Evolutionary conservation across 1,140 invertebrate species (phyloP), one percentile per base, ranked within the genome.

Genomic region (Psix sp.): DNA sequence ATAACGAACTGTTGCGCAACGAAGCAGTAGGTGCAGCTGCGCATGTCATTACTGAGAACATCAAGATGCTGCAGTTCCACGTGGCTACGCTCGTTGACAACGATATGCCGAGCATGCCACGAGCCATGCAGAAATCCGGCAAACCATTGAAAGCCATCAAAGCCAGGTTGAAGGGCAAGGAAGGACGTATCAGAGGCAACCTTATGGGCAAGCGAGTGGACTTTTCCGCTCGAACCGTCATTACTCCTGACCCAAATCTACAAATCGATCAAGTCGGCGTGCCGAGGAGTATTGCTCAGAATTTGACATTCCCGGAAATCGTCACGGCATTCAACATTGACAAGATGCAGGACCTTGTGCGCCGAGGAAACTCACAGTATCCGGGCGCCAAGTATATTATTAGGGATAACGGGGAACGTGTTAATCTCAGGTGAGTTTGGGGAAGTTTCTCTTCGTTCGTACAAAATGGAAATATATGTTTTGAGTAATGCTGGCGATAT

Each of bases 201-300:
- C 90, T 99, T 74, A 99, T 99, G 98, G 98, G 98, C 57, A 99
- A 99, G 85, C 96, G 98, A 89, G 98, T 99, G 0, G 98, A 99
- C 80, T 99, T 99, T 81, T 99, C 98, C 0, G 98, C 97, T 5
- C 92, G 98, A 86, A 99, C 98, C 80, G 98, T 99, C 68, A 99
- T 99, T 81, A 99, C 98, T 5, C 98, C 98, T 0, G 98, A 99
- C 92, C 98, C 98, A 0, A 99, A 99, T 88, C 88, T 99, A 24
- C 91, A 96, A 60, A 99, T 99, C 80, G 97, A 99, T 87, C 98
- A 98, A 90, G 98, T 99, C 31, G 98, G 98, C 39, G 97, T 99
- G 0, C 98, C 98, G 0, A 89, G 97, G 52, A 97, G 96, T 21
- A 99, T 99, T 80, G 98, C 98, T 5, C 98, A 99, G 83, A 99